These are phyloP conservation scores for Hycleus cichorii DNA, from an alignment of 1,140 invertebrate species.

Conservation along the genomic window DNA sequence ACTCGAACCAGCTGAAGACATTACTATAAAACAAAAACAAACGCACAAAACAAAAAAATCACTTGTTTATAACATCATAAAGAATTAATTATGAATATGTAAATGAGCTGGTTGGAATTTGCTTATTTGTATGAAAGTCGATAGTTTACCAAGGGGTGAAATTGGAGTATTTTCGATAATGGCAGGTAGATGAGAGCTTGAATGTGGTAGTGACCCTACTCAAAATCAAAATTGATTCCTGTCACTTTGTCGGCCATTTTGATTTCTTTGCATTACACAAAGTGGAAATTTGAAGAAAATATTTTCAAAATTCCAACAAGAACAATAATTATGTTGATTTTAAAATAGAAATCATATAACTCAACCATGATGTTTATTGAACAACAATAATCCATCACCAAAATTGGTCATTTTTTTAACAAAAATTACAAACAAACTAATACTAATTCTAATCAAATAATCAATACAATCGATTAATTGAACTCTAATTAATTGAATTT, in stretches of 20 bases:
- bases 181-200: constrained; percentile 1
- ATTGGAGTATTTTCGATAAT: background rate
- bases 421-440: background rate
- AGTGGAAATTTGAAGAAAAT: background rate
- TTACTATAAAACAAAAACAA: constrained; percentile 22
- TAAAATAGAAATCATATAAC: no score
- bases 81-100: no score
- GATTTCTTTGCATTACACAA: constrained; percentile 9
- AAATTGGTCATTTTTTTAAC: background rate
- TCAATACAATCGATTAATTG: no score
- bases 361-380: no score
- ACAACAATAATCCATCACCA: no score
- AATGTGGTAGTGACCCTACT: constrained; percentile 22
- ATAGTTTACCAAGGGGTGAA: no score
- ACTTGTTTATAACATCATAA: no score
- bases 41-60: background rate
- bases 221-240: constrained; percentile 38
- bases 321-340: no score
- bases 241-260: constrained; percentile 36
- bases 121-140: no score
- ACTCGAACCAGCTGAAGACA: constrained; percentile 50
- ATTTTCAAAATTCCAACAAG: background rate
- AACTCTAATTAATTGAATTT: background rate
- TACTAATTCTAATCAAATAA: no score
- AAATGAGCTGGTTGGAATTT: no score